A percentile compares a stretch with the other conserved stretches of the same genome.
Conservation (phyloP, 2,888 invertebrate genomes). For the Mechanitis mazaeus region DNA sequence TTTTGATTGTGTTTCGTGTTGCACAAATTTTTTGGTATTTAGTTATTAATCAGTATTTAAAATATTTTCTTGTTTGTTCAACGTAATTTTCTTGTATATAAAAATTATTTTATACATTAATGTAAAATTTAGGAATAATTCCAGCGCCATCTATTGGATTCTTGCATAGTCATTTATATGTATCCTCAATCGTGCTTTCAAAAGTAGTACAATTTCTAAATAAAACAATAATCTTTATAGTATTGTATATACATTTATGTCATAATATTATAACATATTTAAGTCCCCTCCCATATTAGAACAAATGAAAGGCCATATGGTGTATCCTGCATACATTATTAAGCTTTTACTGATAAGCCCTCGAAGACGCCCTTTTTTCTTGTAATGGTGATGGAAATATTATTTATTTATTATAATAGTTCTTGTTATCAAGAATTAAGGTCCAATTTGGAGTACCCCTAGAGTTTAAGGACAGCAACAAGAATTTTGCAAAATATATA, state of each 20-base stretch:
- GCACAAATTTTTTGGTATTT: too few species aligned
- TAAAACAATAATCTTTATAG: too few species aligned
- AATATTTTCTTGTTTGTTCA: too few species aligned
- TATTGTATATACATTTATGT: neutral
- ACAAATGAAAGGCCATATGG: slow-evolving; percentile 57
- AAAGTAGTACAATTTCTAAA: too few species aligned
- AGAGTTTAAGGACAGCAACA: slow-evolving; percentile 15
- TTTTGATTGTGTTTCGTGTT: too few species aligned
- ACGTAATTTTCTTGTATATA: too few species aligned
- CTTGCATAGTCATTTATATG: too few species aligned
- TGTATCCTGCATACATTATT: slow-evolving; percentile 57
- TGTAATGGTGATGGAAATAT: neutral
- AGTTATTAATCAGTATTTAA: too few species aligned
- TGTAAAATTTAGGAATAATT: too few species aligned
- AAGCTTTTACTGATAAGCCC: slow-evolving; percentile 45
- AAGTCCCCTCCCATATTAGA: slow-evolving; percentile 20
- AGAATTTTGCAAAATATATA: slow-evolving; percentile 12
- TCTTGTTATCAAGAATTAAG: slow-evolving; percentile 9
- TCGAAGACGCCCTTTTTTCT: slow-evolving; percentile 30
- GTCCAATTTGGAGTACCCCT: slow-evolving; percentile 8
- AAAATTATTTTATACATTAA: too few species aligned
- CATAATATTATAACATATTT: neutral
- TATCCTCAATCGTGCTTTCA: too few species aligned
- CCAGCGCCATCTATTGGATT: too few species aligned
- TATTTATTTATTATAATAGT: neutral